These are phyloP conservation scores for Chunga burmeisteri DNA, from an alignment of 2,113 vertebrate genomes.

Conservation along the genomic window DNA sequence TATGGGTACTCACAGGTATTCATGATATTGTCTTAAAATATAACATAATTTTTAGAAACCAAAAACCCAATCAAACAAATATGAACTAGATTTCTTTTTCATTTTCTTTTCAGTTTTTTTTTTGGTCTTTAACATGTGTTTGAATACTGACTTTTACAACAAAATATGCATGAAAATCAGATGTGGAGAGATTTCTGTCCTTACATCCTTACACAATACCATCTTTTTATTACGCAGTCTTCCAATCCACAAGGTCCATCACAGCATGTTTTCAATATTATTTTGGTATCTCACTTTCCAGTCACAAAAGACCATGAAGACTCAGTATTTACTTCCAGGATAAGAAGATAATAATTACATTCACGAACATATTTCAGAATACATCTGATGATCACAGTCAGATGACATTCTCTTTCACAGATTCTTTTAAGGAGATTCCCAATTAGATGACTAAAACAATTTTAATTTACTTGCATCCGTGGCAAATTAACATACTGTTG, in stretches of 20 bases:
- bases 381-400: neutral
- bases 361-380: neutral
- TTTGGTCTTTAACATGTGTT: neutral
- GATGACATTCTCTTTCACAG: neutral
- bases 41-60: neutral
- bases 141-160: neutral
- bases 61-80: neutral
- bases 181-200: neutral
- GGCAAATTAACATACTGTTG: neutral
- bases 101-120: neutral
- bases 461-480: neutral
- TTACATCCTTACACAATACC: neutral
- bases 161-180: neutral
- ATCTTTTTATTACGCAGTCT: neutral
- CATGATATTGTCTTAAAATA: neutral
- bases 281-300: neutral
- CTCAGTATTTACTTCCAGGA: neutral
- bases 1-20: neutral
- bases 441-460: neutral
- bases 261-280: neutral
- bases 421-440: neutral
- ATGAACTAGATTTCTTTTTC: neutral
- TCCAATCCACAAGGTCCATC: neutral
- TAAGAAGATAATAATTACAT: neutral
- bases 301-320: neutral